Conservation (phyloP, 2,888 invertebrate species). For the Lepidochrysops patricia region DNA sequence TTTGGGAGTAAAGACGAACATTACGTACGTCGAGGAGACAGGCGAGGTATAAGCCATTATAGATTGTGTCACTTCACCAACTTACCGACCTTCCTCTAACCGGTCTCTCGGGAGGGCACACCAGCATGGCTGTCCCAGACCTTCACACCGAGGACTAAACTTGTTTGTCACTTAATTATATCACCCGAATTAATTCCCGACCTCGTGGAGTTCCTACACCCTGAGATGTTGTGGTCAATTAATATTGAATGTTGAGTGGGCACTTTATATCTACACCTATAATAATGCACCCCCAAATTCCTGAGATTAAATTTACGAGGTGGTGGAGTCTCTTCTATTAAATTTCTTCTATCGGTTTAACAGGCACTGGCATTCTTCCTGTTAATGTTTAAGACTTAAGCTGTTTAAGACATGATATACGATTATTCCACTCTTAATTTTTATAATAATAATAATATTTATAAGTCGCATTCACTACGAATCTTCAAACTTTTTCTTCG, state of each 20-base stretch:
- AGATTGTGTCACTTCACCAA: slow-evolving; percentile 64
- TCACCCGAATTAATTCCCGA: slow-evolving; percentile 46
- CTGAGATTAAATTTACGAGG: slow-evolving; percentile 43
- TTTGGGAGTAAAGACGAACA: slow-evolving; percentile 94
- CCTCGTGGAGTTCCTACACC: slow-evolving; percentile 34
- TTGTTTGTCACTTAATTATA: slow-evolving; percentile 49
- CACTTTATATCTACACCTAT: slow-evolving; percentile 20
- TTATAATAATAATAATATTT: neutral
- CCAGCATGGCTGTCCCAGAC: slow-evolving; percentile 63
- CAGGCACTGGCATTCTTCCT: slow-evolving; percentile 54
- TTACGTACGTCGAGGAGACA: slow-evolving; percentile 93
- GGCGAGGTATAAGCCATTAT: slow-evolving; percentile 84
- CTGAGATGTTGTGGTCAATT: slow-evolving; percentile 10
- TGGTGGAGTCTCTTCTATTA: slow-evolving; percentile 65
- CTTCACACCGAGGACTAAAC: slow-evolving; percentile 53
- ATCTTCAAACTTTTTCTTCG: neutral
- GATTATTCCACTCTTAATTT: neutral
- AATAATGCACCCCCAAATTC: slow-evolving; percentile 37
- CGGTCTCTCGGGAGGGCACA: slow-evolving; percentile 66
- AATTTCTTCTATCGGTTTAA: slow-evolving; percentile 42
- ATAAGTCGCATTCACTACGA: neutral
- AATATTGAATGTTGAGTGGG: slow-evolving; percentile 18
- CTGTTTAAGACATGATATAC: neutral
- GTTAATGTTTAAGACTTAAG: slow-evolving; percentile 33
- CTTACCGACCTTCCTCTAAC: slow-evolving; percentile 73